phyloP scores from a whole-genome alignment of 2,113 vertebrate genomes.

The Corythornis cristatus region DNA sequence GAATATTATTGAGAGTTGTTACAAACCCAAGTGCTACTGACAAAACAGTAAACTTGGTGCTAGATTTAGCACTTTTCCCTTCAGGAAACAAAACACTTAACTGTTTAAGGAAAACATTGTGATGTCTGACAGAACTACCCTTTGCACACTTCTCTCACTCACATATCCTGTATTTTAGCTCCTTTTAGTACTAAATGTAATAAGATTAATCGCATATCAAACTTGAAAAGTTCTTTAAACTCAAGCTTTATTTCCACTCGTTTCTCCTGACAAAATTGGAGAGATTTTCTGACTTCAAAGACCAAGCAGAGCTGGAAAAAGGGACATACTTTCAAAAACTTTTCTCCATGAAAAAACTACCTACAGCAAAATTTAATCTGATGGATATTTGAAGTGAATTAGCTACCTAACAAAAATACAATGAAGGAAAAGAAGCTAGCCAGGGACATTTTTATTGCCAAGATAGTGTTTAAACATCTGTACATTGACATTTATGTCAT shows the following conservation, averaged over 20 bases:
- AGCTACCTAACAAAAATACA: not conserved
- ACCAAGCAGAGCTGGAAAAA: not conserved
- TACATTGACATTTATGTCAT: not conserved
- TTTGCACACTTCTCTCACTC: not conserved
- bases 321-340: not conserved
- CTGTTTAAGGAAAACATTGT: constrained; percentile 18
- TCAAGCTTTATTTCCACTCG: not conserved
- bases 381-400: not conserved
- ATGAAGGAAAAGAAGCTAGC: not conserved
- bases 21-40: constrained; percentile 69
- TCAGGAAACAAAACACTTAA: constrained; percentile 67
- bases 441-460: not conserved
- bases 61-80: constrained; percentile 44
- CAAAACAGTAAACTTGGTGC: not conserved
- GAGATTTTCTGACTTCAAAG: not conserved
- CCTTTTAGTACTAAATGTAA: not conserved
- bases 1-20: constrained; percentile 57
- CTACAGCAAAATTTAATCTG: not conserved
- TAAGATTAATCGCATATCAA: not conserved
- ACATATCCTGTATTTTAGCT: not conserved
- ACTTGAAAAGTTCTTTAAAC: not conserved
- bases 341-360: not conserved
- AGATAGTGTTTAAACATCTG: not conserved
- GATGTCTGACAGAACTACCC: not conserved
- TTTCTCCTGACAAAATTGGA: not conserved